A percentile compares a stretch with the other conserved stretches of the same genome.
phyloP scores from a whole-genome alignment of 2,888 invertebrate species.

The Gnatocerus cornutus region DNA sequence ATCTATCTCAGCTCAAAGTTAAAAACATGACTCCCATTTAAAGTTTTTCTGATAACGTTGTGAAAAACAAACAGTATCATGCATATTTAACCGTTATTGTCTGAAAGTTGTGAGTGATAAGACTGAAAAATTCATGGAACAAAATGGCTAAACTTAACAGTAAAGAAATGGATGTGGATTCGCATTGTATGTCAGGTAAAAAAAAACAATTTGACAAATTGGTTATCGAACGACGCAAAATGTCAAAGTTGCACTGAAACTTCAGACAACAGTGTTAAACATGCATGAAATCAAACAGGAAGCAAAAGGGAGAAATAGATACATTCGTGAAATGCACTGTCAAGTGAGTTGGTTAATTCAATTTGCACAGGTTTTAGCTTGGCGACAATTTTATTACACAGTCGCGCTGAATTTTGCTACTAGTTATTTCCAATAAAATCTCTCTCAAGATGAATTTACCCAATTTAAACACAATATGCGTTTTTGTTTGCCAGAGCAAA shows the following conservation, averaged over 20 bases:
- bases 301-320: background rate
- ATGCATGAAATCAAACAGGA: background rate
- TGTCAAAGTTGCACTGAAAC: background rate
- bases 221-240: background rate
- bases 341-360: no score
- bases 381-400: no score
- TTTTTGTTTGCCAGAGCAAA: no score
- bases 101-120: constrained; percentile 23
- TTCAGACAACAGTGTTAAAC: constrained; percentile 1
- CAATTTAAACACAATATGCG: no score
- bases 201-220: background rate
- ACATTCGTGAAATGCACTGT: background rate
- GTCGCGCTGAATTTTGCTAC: no score
- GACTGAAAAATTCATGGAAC: constrained; percentile 2
- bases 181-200: background rate
- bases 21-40: background rate
- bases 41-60: constrained; percentile 27
- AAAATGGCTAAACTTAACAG: constrained; percentile 6
- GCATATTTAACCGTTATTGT: constrained; percentile 32
- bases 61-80: constrained; percentile 18
- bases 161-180: background rate
- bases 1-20: constrained; percentile 9
- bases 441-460: no score
- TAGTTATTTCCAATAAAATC: no score
- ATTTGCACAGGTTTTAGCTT: no score